phyloP scores from a whole-genome alignment of 2,113 vertebrate genomes.

The Ceyx cyanopectus region DNA sequence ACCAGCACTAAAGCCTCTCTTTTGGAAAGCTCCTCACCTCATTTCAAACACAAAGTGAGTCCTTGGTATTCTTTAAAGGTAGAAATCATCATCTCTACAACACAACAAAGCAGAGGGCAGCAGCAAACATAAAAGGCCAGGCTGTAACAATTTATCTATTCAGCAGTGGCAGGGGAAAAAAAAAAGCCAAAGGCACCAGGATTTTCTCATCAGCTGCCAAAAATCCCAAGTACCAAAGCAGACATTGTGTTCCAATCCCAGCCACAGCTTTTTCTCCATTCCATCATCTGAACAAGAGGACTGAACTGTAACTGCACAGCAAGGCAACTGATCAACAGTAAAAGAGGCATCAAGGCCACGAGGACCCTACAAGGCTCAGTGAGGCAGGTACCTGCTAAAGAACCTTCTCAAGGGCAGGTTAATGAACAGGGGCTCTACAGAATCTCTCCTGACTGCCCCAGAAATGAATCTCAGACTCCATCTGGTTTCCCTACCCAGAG shows the following conservation, averaged over 20 bases:
- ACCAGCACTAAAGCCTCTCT: not conserved
- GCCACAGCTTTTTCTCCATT: not conserved
- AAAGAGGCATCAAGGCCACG: not conserved
- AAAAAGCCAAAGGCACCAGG: not conserved
- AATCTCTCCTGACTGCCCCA: not conserved
- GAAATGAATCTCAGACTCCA: not conserved
- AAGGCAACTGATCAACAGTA: not conserved
- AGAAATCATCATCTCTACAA: not conserved
- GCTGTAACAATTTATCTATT: not conserved
- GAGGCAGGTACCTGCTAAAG: not conserved
- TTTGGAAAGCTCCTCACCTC: no score
- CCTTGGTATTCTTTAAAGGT: not conserved
- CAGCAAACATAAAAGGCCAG: not conserved
- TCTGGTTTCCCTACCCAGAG: not conserved
- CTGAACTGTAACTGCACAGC: not conserved
- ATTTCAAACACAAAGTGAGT: not conserved
- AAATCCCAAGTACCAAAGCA: accelerated
- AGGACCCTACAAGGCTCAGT: not conserved
- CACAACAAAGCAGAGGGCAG: no score
- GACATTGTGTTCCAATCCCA: not conserved
- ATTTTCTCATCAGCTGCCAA: not conserved
- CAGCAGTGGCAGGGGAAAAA: not conserved
- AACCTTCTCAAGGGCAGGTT: not conserved
- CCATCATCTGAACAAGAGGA: not conserved
- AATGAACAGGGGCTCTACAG: not conserved